Evolutionary conservation across 2,113 vertebrate genomes (phyloP), one percentile per base, ranked within the genome.

Genomic region (Hassar affinis): DNA sequence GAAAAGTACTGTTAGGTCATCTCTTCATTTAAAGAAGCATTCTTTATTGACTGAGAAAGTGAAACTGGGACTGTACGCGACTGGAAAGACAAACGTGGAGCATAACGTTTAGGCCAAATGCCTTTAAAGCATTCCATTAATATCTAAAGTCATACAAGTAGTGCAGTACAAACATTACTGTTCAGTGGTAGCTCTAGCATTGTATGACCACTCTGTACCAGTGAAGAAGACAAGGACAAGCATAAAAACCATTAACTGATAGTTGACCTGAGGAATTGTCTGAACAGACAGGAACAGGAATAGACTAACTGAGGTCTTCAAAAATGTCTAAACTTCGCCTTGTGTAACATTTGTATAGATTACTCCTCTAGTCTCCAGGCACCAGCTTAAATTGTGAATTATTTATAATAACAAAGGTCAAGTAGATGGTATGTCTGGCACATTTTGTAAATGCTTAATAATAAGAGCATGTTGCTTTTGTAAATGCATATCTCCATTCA

Each of bases 1-100:
- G 66, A 30, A 87, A 84, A 57, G 57, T 62, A 82, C 22, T 22
- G 6, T 71, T 47, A 61, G 82, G 81, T 38, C 57, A 42, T 18
- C 14, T 52, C 71, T 10, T 56, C 6, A 1, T n/a, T 66, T 51
- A 71, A 80, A 77, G 15, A 78, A 45, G 49, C 38, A 18, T 66
- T 62, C 57, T 61, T 86, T 61, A 81, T 18, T 51, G 59, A 20
- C 42, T 38, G 30, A 52, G 42, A 15, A 10, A 27, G 33, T 25
- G 72, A 79, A 71, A 35, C 11, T 11, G 51, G 6, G 11, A 6
- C 25, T 35, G 56, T 33, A 59, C n/a, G 42, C 59, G 38, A 68
- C 54, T 54, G 25, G 38, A 77, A 78, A 78, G 7, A 18, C 52
- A 78, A 69, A 7, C 56, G 20, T 38, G 47, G 18, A 17, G 22